These are phyloP conservation scores for Epizoanthus stellaris DNA, from an alignment of 92 coral and sea anemone species.

Conservation along the genomic window DNA sequence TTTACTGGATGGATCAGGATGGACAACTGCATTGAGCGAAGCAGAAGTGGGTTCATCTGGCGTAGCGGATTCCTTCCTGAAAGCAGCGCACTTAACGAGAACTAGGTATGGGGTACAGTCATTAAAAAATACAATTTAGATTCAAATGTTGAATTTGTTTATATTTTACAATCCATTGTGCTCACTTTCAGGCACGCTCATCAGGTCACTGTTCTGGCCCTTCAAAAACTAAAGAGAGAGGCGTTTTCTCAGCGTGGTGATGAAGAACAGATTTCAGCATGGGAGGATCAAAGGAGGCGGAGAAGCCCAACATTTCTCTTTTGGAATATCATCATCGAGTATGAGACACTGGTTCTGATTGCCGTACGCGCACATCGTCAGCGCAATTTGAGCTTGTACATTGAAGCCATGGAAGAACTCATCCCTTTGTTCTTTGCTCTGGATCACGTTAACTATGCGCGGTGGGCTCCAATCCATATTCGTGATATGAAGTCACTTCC, in stretches of 20 bases:
- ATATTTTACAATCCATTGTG: too few species aligned
- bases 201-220: constrained; percentile 43
- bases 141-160: too few species aligned
- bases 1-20: constrained; percentile 72
- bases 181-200: too few species aligned
- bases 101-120: constrained; percentile 48
- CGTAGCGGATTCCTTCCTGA: constrained; percentile 71
- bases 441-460: constrained; percentile 67
- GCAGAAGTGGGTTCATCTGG: constrained; percentile 65
- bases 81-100: constrained; percentile 58
- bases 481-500: constrained; percentile 76
- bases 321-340: constrained; percentile 25
- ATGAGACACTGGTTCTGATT: constrained; percentile 49
- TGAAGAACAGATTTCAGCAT: constrained; percentile 14
- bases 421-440: constrained; percentile 60
- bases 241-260: constrained; percentile 34
- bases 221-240: constrained; percentile 43
- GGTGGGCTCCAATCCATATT: constrained; percentile 71
- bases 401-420: constrained; percentile 56
- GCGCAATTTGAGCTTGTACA: constrained; percentile 33
- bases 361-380: constrained; percentile 43
- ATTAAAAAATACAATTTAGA: too few species aligned
- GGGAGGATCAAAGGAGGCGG: constrained; percentile 35
- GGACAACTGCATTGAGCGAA: constrained; percentile 57
- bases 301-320: constrained; percentile 48